Base-by-base conservation (phyloP, 2,113 vertebrate genomes). In the Oxyura jamaicensis region DNA sequence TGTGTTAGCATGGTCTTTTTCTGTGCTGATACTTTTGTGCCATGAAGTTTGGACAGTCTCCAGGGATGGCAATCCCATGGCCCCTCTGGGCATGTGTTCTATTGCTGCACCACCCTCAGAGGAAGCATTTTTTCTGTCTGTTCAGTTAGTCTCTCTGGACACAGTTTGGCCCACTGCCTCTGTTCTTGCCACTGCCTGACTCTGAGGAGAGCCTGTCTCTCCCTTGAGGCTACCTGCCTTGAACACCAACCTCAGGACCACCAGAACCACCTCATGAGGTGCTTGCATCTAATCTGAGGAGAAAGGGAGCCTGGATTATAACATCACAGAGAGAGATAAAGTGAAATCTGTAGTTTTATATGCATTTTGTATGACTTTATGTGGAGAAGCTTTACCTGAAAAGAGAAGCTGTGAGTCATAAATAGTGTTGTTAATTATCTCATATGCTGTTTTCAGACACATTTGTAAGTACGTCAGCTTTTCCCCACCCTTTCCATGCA, bases 1-100 rank as follows among this genome's bases (percentile, higher is more conserved):
- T 8, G 7, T 19, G 0, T 18, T 39, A 67, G 11, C 28, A 48
- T 0, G 0, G 5, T 3, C 3, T 33, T 82, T 39, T 86, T 20
- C 68, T 59, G 6, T 41, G 20, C 13, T 21, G 28, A 10, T 2
- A 1, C n/a, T 69, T 53, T 56, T 56, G 28, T 16, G 28, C 59
- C 50, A 3, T 11, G 33, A 82, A 46, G 13, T 36, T 23, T 56
- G 31, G 7, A 35, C 73, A 50, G 21, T 56, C 13, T 69, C 21
- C 59, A 69, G 44, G 33, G 35, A 22, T 25, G 48, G 55, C 39
- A 41, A 8, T 10, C 21, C 65, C 39, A 7, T 4, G 22, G 50
- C 25, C 11, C 4, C 20, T 75, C 10, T 31, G 4, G 5, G 18
- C 46, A 14, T 13, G 19, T 60, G 16, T 44, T 76, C 59, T 56